Conservation (phyloP, 2,888 invertebrate genomes). For the Drosophila ezoana region DNA sequence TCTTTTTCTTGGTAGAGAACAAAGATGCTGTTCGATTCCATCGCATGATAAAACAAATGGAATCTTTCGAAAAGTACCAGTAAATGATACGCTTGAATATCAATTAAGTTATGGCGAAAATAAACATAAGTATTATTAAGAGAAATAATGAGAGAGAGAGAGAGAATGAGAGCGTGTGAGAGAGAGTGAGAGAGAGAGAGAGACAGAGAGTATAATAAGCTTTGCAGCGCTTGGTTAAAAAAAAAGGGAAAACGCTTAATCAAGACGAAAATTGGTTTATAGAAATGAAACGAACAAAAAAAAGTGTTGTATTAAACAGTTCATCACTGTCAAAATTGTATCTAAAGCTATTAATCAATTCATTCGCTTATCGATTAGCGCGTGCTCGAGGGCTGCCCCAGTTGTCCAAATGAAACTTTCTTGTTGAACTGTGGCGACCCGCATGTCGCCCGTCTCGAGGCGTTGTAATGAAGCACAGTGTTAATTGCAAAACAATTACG, state of each 20-base stretch:
- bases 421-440: constrained; percentile 50
- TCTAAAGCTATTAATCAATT: constrained; percentile 59
- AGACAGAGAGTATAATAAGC: background rate
- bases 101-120: constrained; percentile 3
- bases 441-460: constrained; percentile 50
- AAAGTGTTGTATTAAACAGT: constrained; percentile 22
- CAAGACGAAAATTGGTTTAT: constrained; percentile 27
- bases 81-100: background rate
- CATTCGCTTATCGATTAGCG: constrained; percentile 59
- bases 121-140: background rate
- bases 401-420: constrained; percentile 34
- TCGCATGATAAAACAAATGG: too few species aligned
- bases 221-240: background rate
- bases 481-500: constrained; percentile 72
- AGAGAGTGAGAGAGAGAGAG: background rate
- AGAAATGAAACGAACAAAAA: constrained; percentile 7
- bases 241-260: constrained; percentile 17
- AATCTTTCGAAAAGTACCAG: background rate
- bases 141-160: background rate
- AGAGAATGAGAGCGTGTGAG: background rate
- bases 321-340: constrained; percentile 37
- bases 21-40: too few species aligned
- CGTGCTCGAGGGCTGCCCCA: constrained; percentile 38
- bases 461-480: constrained; percentile 50
- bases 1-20: too few species aligned